Percentiles rank a stretch among this genome's conserved stretches.
These are phyloP conservation scores for Microcebus jonahi DNA, from an alignment of 2,113 vertebrate genomes.

Conservation along the genomic window DNA sequence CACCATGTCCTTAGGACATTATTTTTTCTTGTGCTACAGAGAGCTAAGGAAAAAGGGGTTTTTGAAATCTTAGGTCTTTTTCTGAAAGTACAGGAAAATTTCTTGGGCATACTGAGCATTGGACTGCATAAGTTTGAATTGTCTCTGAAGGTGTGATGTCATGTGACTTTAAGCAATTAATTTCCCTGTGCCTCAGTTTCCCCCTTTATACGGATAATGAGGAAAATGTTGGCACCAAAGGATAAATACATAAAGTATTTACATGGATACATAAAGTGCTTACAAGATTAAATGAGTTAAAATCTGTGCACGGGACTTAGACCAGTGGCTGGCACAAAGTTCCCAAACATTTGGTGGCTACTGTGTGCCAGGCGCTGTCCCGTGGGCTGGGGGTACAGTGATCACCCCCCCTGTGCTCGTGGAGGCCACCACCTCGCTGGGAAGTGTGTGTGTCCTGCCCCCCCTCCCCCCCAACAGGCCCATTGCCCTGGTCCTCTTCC, in stretches of 20 bases:
- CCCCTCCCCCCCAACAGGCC: not conserved
- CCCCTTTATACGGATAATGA: not conserved
- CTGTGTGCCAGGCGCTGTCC: not conserved
- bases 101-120: not conserved
- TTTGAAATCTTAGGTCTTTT: not conserved
- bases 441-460: not conserved
- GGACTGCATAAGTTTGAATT: not conserved
- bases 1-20: not conserved
- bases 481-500: not conserved
- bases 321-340: too few species aligned
- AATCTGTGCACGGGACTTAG: too few species aligned
- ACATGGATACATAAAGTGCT: not conserved
- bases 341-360: fast-evolving
- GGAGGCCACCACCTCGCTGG: not conserved
- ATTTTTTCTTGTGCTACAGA: not conserved
- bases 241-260: too few species aligned
- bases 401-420: not conserved
- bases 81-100: not conserved
- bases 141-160: not conserved
- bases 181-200: not conserved
- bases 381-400: fast-evolving
- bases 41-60: not conserved
- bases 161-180: not conserved
- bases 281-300: not conserved
- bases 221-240: not conserved